Evolutionary conservation across 2,113 vertebrate species (phyloP).

Genomic region (Leucosticte australis): DNA sequence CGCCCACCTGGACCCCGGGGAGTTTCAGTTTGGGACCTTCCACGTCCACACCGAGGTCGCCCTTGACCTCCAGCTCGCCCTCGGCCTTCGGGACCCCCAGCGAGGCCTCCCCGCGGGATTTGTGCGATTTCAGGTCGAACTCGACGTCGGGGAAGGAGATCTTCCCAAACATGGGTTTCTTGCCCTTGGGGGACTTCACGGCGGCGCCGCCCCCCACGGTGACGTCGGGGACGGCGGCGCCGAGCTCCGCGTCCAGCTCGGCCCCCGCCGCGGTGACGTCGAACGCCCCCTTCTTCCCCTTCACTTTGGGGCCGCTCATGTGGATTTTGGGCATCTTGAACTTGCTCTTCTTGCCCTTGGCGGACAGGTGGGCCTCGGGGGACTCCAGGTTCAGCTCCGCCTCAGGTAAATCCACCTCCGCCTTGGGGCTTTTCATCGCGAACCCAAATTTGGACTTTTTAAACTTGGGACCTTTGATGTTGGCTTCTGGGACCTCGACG

Average conservation of each 20-base stretch:
- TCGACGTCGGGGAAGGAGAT: conserved; percentile 92
- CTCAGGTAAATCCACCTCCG: conserved; percentile 66
- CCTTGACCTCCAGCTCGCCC: conserved; percentile 64
- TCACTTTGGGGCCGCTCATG: conserved; percentile 82
- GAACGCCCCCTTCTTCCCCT: conserved; percentile 79
- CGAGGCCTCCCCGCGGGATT: conserved; percentile 76
- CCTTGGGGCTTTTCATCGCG: conserved; percentile 75
- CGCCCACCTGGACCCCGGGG: conserved; percentile 15
- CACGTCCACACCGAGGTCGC: conserved; percentile 3
- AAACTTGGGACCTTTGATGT: conserved; percentile 72
- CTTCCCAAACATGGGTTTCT: conserved; percentile 88
- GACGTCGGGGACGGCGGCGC: conserved; percentile 37
- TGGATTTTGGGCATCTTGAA: conserved; percentile 89
- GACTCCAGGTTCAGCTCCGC: conserved; percentile 75
- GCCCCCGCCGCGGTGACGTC: conserved; percentile 69
- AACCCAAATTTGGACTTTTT: conserved; percentile 81
- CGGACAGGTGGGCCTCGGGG: conserved; percentile 70
- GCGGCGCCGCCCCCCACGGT: conserved; percentile 62
- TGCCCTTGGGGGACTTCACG: conserved; percentile 77
- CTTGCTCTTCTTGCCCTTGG: conserved; percentile 88
- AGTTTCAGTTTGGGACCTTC: conserved; percentile 73
- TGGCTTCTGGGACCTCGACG: conserved; percentile 36
- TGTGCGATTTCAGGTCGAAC: conserved; percentile 89
- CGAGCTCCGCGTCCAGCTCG: conserved; percentile 67
- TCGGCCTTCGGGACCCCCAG: conserved; percentile 58